Conservation (phyloP, 2,113 vertebrate genomes). For the Syngnathoides biaculeatus region DNA sequence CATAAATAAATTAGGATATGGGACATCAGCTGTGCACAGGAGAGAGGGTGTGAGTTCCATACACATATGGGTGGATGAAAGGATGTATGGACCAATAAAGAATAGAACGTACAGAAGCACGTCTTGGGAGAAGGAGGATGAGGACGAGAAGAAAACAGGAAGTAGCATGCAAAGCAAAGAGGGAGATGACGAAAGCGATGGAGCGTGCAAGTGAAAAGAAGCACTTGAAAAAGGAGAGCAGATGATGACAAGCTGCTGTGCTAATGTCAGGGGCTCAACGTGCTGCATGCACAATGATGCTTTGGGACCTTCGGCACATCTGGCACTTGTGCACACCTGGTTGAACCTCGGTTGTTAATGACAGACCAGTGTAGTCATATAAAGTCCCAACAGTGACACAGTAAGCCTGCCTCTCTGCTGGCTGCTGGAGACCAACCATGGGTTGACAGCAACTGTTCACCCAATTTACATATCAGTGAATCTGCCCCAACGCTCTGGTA, state of each 20-base stretch:
- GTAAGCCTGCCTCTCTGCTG: slow-evolving; percentile 27
- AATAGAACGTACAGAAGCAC: slow-evolving; percentile 10
- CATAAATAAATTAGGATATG: slow-evolving; percentile 69
- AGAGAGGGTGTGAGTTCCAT: slow-evolving; percentile 21
- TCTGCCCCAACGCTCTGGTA: slow-evolving; percentile 16
- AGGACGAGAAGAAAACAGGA: not conserved
- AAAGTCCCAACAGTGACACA: slow-evolving; percentile 7
- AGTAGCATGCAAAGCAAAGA: not conserved
- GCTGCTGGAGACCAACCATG: not conserved
- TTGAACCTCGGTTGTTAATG: slow-evolving; percentile 6
- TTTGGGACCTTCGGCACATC: slow-evolving; percentile 20
- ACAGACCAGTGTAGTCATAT: slow-evolving; percentile 16
- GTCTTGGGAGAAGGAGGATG: not conserved
- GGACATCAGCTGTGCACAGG: slow-evolving; percentile 55
- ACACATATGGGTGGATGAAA: slow-evolving; percentile 26
- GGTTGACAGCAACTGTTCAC: slow-evolving; percentile 26
- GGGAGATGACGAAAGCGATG: slow-evolving; percentile 2
- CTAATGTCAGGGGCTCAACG: slow-evolving; percentile 9
- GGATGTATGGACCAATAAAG: slow-evolving; percentile 20
- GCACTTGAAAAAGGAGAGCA: not conserved
- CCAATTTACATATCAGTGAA: slow-evolving; percentile 27
- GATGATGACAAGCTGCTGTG: slow-evolving; percentile 11
- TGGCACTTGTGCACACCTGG: slow-evolving; percentile 25
- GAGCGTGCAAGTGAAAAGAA: not conserved
- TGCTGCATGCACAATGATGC: not conserved